phyloP scores from a whole-genome alignment of 2,797 vertebrate genomes.

The Siniperca scherzeri region DNA sequence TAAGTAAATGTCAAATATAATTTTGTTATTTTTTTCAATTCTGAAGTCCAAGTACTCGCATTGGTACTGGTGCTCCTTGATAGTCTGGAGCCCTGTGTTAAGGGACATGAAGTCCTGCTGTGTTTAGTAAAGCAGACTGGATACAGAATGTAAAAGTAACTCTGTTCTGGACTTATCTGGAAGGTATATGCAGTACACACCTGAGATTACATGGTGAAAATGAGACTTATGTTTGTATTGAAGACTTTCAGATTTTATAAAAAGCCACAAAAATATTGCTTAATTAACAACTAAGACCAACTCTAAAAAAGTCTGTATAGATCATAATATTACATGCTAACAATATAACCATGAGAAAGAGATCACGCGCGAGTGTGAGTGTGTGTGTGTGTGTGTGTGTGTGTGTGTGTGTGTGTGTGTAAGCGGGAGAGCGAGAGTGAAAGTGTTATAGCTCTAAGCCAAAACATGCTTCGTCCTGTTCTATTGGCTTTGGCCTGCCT shows the following conservation, averaged over 20 bases:
- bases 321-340: background rate
- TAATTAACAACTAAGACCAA: background rate
- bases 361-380: no score
- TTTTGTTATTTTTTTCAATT: background rate
- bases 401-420: background rate
- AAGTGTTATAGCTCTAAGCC: constrained; percentile 5
- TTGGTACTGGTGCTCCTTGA: background rate
- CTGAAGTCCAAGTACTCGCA: constrained; percentile 1
- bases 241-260: constrained; percentile 1
- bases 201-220: constrained; percentile 2
- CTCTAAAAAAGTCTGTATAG: background rate
- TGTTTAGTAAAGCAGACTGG: constrained; percentile 10
- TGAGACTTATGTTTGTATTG: background rate
- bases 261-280: background rate
- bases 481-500: constrained; percentile 32
- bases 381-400: no score
- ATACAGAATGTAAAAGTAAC: constrained; percentile 9
- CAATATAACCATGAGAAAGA: background rate
- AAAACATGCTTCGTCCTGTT: constrained; percentile 42
- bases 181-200: background rate
- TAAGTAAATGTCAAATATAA: constrained; percentile 12
- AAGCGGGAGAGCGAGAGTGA: constrained; percentile 7
- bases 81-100: background rate
- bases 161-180: constrained; percentile 1
- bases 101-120: background rate